These are phyloP conservation scores for Apteryx owenii DNA, from an alignment of 2,113 vertebrate species.

Conservation along the genomic window DNA sequence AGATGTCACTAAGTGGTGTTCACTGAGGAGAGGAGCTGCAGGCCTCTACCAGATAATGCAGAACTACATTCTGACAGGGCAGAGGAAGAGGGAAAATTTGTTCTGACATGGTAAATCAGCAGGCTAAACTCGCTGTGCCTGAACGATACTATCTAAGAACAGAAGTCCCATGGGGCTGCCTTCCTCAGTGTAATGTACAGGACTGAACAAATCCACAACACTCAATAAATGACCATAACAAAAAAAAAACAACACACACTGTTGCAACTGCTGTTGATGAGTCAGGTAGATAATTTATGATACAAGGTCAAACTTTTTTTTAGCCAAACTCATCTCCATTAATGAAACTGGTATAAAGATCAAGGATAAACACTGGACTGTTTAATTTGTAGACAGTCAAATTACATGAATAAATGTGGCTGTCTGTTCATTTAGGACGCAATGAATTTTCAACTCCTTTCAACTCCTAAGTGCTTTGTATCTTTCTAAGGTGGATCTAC, in stretches of 20 bases:
- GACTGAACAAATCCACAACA: neutral
- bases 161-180: neutral
- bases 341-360: neutral
- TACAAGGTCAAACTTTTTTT: neutral
- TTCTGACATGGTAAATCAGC: neutral
- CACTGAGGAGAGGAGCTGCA: neutral
- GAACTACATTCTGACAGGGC: neutral
- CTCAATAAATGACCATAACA: neutral
- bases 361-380: neutral
- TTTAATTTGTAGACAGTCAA: neutral
- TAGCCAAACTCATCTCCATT: neutral
- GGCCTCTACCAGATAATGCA: neutral
- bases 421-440: neutral
- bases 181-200: neutral
- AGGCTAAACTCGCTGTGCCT: neutral
- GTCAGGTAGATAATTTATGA: neutral
- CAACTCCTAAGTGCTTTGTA: neutral
- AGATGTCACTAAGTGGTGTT: neutral
- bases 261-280: neutral
- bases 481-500: neutral
- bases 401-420: neutral
- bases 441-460: neutral
- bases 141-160: neutral
- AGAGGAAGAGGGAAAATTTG: neutral
- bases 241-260: too few species aligned